A percentile compares a stretch with the other conserved stretches of the same genome.
Conservation (phyloP, 2,888 invertebrate species). For the Zeuzera pyrina region DNA sequence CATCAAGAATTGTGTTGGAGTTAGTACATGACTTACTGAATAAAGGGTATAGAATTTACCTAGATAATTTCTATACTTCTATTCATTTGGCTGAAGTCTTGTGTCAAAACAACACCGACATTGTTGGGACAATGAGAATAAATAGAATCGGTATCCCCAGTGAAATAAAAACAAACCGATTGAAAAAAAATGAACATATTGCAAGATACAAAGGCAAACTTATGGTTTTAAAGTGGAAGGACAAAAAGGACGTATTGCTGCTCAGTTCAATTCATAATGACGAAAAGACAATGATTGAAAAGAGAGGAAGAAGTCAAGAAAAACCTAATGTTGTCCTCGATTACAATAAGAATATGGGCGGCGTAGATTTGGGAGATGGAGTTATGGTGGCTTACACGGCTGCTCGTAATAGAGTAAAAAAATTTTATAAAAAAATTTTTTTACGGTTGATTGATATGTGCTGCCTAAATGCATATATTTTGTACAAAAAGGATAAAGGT, state of each 20-base stretch:
- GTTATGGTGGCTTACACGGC: constrained; percentile 14
- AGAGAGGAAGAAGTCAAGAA: constrained; percentile 15
- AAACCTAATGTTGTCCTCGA: constrained; percentile 16
- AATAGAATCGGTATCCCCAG: constrained; percentile 12
- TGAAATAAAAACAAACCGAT: constrained; percentile 12
- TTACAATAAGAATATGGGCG: constrained; percentile 15
- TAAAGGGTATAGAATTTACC: constrained; percentile 16
- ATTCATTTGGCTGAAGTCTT: constrained; percentile 17
- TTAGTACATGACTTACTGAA: constrained; percentile 16
- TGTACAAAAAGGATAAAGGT: constrained; percentile 14
- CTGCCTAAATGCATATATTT: constrained; percentile 14
- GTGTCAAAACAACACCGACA: constrained; percentile 17
- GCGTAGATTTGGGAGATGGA: constrained; percentile 16
- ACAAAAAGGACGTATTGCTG: constrained; percentile 16
- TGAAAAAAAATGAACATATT: constrained; percentile 12
- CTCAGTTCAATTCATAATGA: constrained; percentile 18
- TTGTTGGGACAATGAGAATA: constrained; percentile 17
- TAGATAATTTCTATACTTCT: constrained; percentile 16
- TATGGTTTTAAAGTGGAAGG: constrained; percentile 16
- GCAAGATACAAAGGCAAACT: constrained; percentile 12
- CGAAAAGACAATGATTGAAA: constrained; percentile 18
- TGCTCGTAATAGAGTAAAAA: constrained; percentile 17
- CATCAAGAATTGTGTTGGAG: constrained; percentile 16
- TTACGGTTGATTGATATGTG: constrained; percentile 14
- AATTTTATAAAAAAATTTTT: constrained; percentile 9